Conservation (phyloP, 2,888 invertebrate genomes). For the Polydrusus pterygomalis region DNA sequence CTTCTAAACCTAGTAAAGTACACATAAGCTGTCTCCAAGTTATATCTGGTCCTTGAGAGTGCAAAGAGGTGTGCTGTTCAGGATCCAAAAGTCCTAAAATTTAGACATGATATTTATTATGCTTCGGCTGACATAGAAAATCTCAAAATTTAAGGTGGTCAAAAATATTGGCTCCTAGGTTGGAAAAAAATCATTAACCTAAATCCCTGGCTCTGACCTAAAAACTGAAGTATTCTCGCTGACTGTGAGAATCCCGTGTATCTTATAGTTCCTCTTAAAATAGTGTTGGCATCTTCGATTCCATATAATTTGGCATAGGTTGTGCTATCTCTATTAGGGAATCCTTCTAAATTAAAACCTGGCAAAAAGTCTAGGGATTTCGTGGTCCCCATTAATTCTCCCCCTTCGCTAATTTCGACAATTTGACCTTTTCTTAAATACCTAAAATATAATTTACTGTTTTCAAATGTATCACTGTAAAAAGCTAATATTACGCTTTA, state of each 20-base stretch:
- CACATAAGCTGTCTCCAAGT: constrained; percentile 95
- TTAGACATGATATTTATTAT: not conserved
- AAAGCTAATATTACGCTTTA: too few relatives aligned
- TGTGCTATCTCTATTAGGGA: constrained; percentile 97
- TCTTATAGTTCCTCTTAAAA: constrained; percentile 94
- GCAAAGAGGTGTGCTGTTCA: constrained; percentile 91
- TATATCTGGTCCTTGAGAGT: constrained; percentile 95
- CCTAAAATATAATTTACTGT: too few relatives aligned
- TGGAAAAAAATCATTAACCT: too few relatives aligned
- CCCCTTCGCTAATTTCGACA: constrained; percentile 92
- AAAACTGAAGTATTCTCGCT: constrained; percentile 87
- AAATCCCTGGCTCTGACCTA: constrained; percentile 50
- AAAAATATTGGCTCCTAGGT: too few relatives aligned
- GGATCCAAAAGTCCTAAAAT: constrained; percentile 88
- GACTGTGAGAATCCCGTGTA: constrained; percentile 93
- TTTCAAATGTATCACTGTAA: too few relatives aligned
- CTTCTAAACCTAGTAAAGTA: constrained; percentile 87
- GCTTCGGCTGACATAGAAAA: not conserved
- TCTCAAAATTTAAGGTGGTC: not conserved
- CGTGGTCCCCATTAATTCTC: constrained; percentile 89
- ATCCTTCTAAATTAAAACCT: constrained; percentile 97
- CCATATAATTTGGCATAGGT: constrained; percentile 90
- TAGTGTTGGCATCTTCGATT: constrained; percentile 88
- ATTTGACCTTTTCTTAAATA: constrained; percentile 72
- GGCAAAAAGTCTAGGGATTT: constrained; percentile 92